Conservation (phyloP, 2,888 invertebrate species). For the Dynastes maya region DNA sequence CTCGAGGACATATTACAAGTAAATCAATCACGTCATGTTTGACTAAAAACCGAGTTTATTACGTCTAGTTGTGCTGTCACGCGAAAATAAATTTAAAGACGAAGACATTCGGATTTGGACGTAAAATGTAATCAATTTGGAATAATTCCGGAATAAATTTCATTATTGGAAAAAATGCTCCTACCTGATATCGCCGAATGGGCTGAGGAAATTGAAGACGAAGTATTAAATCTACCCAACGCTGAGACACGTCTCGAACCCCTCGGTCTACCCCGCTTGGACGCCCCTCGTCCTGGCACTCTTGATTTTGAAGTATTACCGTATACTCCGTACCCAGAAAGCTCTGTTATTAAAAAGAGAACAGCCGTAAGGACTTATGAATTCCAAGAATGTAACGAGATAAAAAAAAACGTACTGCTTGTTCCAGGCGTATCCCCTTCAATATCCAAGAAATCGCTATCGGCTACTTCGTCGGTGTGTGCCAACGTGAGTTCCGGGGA, state of each 20-base stretch:
- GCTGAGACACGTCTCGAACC: slow-evolving; percentile 79
- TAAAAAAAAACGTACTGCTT: slow-evolving; percentile 62
- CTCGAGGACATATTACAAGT: slow-evolving; percentile 26
- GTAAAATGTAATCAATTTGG: slow-evolving; percentile 16
- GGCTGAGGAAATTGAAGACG: slow-evolving; percentile 36
- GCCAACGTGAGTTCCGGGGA: slow-evolving; percentile 63
- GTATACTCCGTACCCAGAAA: slow-evolving; percentile 66
- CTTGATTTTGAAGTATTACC: slow-evolving; percentile 69
- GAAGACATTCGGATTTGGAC: slow-evolving; percentile 5
- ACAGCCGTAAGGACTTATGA: neutral
- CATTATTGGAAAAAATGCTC: neutral
- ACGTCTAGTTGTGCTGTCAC: slow-evolving; percentile 33
- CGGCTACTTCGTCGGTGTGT: slow-evolving; percentile 62
- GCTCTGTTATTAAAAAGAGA: slow-evolving; percentile 40
- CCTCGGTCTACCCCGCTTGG: slow-evolving; percentile 83
- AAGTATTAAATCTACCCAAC: slow-evolving; percentile 64
- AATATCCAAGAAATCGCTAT: slow-evolving; percentile 63
- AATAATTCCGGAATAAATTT: neutral
- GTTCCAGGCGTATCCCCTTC: slow-evolving; percentile 58
- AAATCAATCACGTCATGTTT: slow-evolving; percentile 35
- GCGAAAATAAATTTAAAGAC: slow-evolving; percentile 28
- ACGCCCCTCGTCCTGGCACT: slow-evolving; percentile 73
- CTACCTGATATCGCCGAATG: slow-evolving; percentile 9
- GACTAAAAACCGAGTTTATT: slow-evolving; percentile 22
- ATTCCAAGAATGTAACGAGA: neutral